Evolutionary conservation across 2,888 invertebrate species (phyloP).

Genomic region (Heliconius erato): DNA sequence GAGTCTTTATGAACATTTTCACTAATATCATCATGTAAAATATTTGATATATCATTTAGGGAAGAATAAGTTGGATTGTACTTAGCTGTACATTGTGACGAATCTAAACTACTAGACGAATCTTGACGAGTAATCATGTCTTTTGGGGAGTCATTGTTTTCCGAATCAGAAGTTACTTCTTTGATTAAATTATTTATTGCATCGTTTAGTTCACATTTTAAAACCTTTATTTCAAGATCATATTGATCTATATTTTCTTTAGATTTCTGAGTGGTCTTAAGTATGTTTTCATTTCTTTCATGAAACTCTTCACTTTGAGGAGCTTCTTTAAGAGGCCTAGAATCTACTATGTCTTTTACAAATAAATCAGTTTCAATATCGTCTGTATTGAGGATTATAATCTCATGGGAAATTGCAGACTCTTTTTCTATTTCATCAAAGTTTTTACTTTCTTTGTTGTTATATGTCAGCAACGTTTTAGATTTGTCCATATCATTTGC

Average conservation of each 20-base stretch:
- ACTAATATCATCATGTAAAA: slow-evolving; percentile 78
- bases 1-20: slow-evolving; percentile 55
- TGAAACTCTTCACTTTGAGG: neutral
- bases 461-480: neutral
- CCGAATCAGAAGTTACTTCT: slow-evolving; percentile 76
- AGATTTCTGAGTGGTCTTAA: slow-evolving; percentile 43
- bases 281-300: slow-evolving; percentile 30
- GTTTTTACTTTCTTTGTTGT: slow-evolving; percentile 5
- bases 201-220: slow-evolving; percentile 81
- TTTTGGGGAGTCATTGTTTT: slow-evolving; percentile 64
- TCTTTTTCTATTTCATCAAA: slow-evolving; percentile 8
- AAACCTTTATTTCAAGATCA: slow-evolving; percentile 76
- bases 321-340: neutral
- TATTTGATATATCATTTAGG: slow-evolving; percentile 86
- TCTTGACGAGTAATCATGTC: slow-evolving; percentile 82
- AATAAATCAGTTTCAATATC: slow-evolving; percentile 75
- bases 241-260: slow-evolving; percentile 58
- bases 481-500: slow-evolving; percentile 41
- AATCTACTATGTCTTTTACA: slow-evolving; percentile 71
- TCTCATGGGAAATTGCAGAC: slow-evolving; percentile 65
- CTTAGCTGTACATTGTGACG: slow-evolving; percentile 90
- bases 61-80: slow-evolving; percentile 87
- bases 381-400: slow-evolving; percentile 75
- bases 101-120: slow-evolving; percentile 87
- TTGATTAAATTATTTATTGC: slow-evolving; percentile 81